phyloP scores from a whole-genome alignment of 2,888 invertebrate species.

The Eupithecia subumbrata region DNA sequence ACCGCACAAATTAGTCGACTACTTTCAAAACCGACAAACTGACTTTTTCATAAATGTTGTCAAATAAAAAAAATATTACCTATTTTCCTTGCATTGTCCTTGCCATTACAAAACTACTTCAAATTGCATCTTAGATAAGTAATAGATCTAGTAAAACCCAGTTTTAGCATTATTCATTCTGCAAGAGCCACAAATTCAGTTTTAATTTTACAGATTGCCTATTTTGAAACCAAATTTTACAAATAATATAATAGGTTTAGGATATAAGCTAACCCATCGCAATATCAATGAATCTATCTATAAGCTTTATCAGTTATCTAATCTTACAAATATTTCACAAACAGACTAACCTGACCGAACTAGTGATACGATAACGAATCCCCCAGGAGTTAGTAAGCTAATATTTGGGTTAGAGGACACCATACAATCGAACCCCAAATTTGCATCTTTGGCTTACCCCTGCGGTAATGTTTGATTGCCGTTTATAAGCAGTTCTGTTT shows the following conservation, averaged over 20 bases:
- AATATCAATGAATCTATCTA: not conserved
- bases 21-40: too few species aligned
- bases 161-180: too few species aligned
- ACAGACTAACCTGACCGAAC: slow-evolving; percentile 34
- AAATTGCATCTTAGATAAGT: too few species aligned
- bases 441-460: slow-evolving; percentile 46
- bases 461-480: slow-evolving; percentile 37
- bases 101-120: too few species aligned
- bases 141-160: too few species aligned
- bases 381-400: slow-evolving; percentile 56
- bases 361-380: slow-evolving; percentile 56
- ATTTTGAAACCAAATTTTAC: too few species aligned
- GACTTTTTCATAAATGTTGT: too few species aligned
- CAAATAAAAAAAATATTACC: too few species aligned
- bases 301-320: not conserved
- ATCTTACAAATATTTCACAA: slow-evolving; percentile 17
- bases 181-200: too few species aligned
- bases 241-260: not conserved
- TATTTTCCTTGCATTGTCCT: too few species aligned
- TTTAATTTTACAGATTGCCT: too few species aligned
- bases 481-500: slow-evolving; percentile 27
- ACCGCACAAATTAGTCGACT: not conserved
- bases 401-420: slow-evolving; percentile 61
- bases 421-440: slow-evolving; percentile 49
- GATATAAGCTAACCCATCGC: not conserved